Base-by-base conservation (phyloP, 2,888 invertebrate species). In the Gandaritis pyraliata region DNA sequence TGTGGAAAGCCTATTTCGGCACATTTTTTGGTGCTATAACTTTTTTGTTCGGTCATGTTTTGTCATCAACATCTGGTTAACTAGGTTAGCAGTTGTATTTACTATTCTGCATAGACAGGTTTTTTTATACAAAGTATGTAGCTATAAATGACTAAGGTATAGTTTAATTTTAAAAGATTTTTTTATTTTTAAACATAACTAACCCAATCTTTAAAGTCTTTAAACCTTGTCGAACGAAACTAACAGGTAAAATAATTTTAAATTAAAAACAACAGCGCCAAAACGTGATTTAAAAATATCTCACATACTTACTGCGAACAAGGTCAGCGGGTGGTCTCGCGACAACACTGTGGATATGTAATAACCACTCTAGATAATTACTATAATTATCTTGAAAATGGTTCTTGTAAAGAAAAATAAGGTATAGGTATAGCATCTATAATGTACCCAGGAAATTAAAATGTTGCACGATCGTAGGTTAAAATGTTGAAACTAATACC, bases 1-100 rank as follows among this genome's bases (percentile, higher is more conserved):
- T 48, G 30, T 48, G 2, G 16, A 43, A n/a, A 68, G 70, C 65
- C 67, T 67, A 65, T 72, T 71, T 59, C 59, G 56, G 49, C 41
- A 59, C 70, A 69, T 73, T 66, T 60, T 49, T 8, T 67, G 50
- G 57, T 38, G 57, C 1, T 33, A 61, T 54, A 66, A 57, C 58
- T 51, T 61, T 60, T 51, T 65, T 60, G 41, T 64, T 18, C 6
- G 30, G 15, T 15, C 15, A 39, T 38, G 15, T n/a, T 54, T 10
- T 38, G 1, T 1, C 4, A 6, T 45, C 0, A 33, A 33, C 11
- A 3, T 33, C 33, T 33, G 33, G 33, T 5, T 33, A 23, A 1
- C 23, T 23, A 23, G 23, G 23, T 23, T 23, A 23, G 23, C 23
- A 23, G 6, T 23, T 1, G 23, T 23, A 23, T 23, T 23, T 23